Percentiles rank a stretch among this genome's conserved stretches.
These are phyloP conservation scores for Enteromius fasciolatus DNA, from an alignment of 2,797 vertebrate species.

Conservation along the genomic window DNA sequence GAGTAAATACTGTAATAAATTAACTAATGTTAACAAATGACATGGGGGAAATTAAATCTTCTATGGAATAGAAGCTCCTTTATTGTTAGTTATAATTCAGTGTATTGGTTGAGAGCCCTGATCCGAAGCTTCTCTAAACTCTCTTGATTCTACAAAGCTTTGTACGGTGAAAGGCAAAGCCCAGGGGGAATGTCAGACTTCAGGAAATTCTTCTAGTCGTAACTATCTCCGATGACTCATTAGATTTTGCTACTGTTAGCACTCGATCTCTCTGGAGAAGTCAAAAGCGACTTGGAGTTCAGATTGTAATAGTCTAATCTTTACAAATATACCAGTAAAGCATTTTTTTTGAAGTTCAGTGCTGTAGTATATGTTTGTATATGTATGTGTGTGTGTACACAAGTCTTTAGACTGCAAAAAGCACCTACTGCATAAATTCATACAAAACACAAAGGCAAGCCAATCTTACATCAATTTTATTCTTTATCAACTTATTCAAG, in stretches of 20 bases:
- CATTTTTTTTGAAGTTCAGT: neutral
- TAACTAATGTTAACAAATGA: too few relatives aligned
- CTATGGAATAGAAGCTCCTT: neutral
- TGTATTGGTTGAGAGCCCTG: neutral
- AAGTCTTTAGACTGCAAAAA: neutral
- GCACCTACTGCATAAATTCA: neutral
- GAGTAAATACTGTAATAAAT: too few relatives aligned
- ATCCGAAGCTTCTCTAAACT: neutral
- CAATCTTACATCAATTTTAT: neutral
- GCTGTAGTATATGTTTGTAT: neutral
- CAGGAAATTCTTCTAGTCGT: neutral
- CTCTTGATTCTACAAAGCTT: neutral
- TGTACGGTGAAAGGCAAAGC: neutral
- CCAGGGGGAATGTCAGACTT: slow-evolving; percentile 13
- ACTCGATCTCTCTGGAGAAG: neutral
- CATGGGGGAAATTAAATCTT: too few relatives aligned
- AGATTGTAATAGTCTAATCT: neutral
- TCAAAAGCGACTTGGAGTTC: too few relatives aligned
- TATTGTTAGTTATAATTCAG: neutral
- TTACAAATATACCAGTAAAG: neutral
- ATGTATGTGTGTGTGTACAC: neutral
- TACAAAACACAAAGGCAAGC: neutral
- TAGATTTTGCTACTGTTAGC: slow-evolving; percentile 12
- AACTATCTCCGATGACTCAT: slow-evolving; percentile 12
- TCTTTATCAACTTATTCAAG: slow-evolving; percentile 6